Percentiles rank a stretch among this genome's conserved stretches.
Conservation (phyloP, 2,888 invertebrate species). For the Pollenia labialis region DNA sequence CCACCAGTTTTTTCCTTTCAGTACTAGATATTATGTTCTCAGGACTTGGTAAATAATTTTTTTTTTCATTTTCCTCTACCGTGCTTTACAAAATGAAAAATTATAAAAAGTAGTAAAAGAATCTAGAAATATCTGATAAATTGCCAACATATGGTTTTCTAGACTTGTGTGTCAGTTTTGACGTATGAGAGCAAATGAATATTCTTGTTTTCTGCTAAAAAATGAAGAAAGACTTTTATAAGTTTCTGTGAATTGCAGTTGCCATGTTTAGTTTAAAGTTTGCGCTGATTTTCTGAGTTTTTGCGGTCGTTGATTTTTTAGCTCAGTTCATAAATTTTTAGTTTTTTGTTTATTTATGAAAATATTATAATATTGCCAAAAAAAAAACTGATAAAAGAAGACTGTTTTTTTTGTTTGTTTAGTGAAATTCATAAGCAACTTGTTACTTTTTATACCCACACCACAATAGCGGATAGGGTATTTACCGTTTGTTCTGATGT, state of each 20-base stretch:
- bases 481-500: too few species aligned
- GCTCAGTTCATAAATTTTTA: not conserved
- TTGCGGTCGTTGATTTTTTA: not conserved
- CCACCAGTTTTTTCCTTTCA: not conserved
- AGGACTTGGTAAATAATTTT: conserved; percentile 39
- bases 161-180: conserved; percentile 61
- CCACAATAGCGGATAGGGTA: too few species aligned
- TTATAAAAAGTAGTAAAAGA: not conserved
- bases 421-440: too few species aligned
- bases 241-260: not conserved
- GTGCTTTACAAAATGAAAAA: conserved; percentile 14
- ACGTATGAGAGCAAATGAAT: conserved; percentile 36
- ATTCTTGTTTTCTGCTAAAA: conserved; percentile 40
- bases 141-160: conserved; percentile 70
- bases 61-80: conserved; percentile 40
- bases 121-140: conserved; percentile 63
- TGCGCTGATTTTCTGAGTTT: conserved; percentile 29
- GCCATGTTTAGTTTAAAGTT: conserved; percentile 33
- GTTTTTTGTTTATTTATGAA: conserved; percentile 45
- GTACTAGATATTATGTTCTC: not conserved
- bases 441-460: too few species aligned
- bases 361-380: conserved; percentile 39
- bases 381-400: too few species aligned
- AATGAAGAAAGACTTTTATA: not conserved
- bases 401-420: too few species aligned